Conservation (phyloP, 64 coral and sea anemone species). For the Montipora sp. region DNA sequence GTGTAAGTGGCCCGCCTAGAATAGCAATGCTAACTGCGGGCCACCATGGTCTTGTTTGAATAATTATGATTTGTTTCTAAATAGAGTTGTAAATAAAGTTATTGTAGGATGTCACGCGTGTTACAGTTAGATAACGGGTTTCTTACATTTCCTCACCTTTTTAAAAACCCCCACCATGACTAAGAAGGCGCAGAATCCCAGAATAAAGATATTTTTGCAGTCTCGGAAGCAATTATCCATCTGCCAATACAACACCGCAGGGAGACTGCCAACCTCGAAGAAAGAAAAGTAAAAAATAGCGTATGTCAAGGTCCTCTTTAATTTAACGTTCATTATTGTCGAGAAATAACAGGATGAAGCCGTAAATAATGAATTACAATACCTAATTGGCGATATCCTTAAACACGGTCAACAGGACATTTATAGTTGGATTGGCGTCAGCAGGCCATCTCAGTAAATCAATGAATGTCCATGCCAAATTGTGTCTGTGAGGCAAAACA, state of each 20-base stretch:
- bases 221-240: slow-evolving; percentile 63
- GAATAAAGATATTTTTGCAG: slow-evolving; percentile 58
- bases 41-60: no score
- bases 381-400: not conserved
- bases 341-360: no score
- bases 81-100: no score
- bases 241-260: slow-evolving; percentile 53
- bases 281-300: not conserved
- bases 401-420: not conserved
- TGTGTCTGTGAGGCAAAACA: slow-evolving; percentile 25
- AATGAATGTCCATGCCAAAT: slow-evolving; percentile 23
- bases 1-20: no score
- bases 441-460: slow-evolving; percentile 46
- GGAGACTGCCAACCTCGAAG: slow-evolving; percentile 29
- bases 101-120: no score
- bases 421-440: slow-evolving; percentile 43
- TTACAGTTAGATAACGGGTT: no score
- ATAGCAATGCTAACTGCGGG: no score
- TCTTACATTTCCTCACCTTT: no score
- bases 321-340: not conserved
- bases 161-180: no score
- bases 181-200: not conserved
- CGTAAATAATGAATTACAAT: no score
- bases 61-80: no score
- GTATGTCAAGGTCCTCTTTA: not conserved